Percentiles rank a stretch among this genome's conserved stretches.
These are phyloP conservation scores for Babyrousa celebensis DNA, from an alignment of 2,797 vertebrate genomes.

Conservation along the genomic window DNA sequence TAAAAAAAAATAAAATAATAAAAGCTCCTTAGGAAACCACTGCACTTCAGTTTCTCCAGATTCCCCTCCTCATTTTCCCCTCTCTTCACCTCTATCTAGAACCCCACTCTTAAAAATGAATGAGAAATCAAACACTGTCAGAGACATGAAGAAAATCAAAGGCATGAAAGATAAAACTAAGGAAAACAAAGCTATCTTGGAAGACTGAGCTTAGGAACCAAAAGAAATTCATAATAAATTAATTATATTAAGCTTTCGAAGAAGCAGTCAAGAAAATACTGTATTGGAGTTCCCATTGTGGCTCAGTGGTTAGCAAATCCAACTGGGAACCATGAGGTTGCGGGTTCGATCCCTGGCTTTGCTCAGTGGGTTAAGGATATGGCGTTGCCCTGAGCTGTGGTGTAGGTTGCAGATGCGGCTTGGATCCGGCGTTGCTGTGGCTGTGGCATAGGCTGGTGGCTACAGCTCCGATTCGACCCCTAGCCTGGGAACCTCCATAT, in stretches of 20 bases:
- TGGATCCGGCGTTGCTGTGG: too few relatives aligned
- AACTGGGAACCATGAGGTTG: too few relatives aligned
- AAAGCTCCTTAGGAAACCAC: neutral
- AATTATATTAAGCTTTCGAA: conserved; percentile 37
- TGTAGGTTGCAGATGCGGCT: too few relatives aligned
- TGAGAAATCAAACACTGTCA: neutral
- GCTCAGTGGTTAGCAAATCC: too few relatives aligned
- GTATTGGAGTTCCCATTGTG: neutral
- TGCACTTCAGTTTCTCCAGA: neutral
- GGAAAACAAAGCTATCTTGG: neutral
- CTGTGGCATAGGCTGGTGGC: too few relatives aligned
- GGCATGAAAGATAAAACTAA: neutral
- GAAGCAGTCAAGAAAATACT: neutral
- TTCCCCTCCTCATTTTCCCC: neutral
- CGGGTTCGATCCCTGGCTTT: too few relatives aligned
- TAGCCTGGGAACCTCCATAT: too few relatives aligned
- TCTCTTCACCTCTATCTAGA: neutral
- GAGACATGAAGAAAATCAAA: neutral
- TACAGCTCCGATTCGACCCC: too few relatives aligned
- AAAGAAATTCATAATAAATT: conserved; percentile 1
- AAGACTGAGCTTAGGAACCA: neutral
- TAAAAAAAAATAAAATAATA: too few relatives aligned
- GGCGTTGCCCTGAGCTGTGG: too few relatives aligned
- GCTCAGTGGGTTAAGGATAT: too few relatives aligned
- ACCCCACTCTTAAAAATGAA: neutral